Evolutionary conservation across 2,888 invertebrate species (phyloP), one percentile per base, ranked within the genome.

Genomic region (Drosophila mettleri): DNA sequence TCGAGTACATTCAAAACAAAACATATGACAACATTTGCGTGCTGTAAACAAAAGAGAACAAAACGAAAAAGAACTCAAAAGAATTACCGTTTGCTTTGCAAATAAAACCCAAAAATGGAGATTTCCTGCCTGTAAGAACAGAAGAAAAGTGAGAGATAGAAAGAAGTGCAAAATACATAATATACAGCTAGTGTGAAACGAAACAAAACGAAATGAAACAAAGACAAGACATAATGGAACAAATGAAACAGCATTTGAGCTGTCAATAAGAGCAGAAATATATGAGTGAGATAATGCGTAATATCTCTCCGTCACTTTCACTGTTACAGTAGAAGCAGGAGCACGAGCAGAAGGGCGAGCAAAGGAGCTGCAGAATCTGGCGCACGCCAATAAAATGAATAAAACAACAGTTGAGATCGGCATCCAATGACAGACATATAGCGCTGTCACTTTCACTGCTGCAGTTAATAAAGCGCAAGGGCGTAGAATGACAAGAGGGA

Each of bases 51-150:
- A 67, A 46, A 38, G 7, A 46, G 12, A 27, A 46, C 29, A 65
- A 60, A 48, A 31, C 16, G 14, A 54, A 45, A 49, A 52, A 66
- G 66, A 59, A 61, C 45, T 66, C 51, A 70, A 69, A 84, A 89
- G 89, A 86, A 79, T 90, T 90, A 90, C 90, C 90, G 90, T 90
- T 90, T 86, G 91, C 85, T 88, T 91, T 90, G 90, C 90, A 90
- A 90, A 90, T 90, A 83, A 91, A 90, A 86, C 90, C 90, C 90
- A 90, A 90, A 90, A 90, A 90, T 85, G 90, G 90, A 82, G 90
- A 90, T 91, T 90, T 90, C 91, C 90, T 90, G 90, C 90, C 90
- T 90, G 90, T 74, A 90, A 90, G 49, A 91, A 88, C 89, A 88
- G 80, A 89, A 88, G 67, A 77, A 79, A 79, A 78, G 80, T 70